Evolutionary conservation across 2,888 invertebrate genomes (phyloP), one percentile per base, ranked within the genome.

Genomic region (Hirudinaria manillensis): DNA sequence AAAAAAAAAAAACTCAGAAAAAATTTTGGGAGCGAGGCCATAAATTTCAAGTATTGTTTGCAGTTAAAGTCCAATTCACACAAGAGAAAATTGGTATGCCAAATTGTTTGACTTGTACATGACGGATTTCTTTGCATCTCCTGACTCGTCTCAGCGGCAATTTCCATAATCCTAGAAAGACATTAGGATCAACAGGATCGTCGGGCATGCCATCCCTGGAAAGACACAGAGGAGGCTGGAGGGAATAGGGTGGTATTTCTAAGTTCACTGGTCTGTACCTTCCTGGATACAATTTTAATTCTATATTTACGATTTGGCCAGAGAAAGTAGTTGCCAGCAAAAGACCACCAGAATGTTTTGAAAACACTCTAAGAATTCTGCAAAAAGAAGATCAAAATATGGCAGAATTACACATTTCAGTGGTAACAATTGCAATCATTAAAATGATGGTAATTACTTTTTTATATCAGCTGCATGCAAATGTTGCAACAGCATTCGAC

Each of bases 401-500:
- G 21, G 34, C 56, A 4, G 3, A 61, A 61, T 61, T 29, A 19
- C 21, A 19, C 3, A 3, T 27, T 38, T 55, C 24, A n/a, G 21
- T 53, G 56, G 29, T 65, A 65, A 65, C n/a, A 6, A 24, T 4
- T 32, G 34, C 32, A 6, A 4, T 32, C 4, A 61, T 3, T 61
- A 61, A 24, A 24, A 61, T 24, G n/a, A 61, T 24, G 3, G 32
- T 10, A 10, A 6, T 67, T 32, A 19, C 45, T 67, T 61, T 24
- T 73, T 24, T 21, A 72, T 77, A 70, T 80, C 80, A 2, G 16
- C 16, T 51, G 36, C 27, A 71, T 75, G 77, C 2, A 80, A 72
- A 75, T 80, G 79, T 72, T 80, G 80, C 29, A 79, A 55, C 29
- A 80, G 34, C 70, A 78, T 79, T 19, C 80, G 75, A 55, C 74